Conservation (phyloP, 2,797 vertebrate genomes). For the Alexandromys oeconomus region DNA sequence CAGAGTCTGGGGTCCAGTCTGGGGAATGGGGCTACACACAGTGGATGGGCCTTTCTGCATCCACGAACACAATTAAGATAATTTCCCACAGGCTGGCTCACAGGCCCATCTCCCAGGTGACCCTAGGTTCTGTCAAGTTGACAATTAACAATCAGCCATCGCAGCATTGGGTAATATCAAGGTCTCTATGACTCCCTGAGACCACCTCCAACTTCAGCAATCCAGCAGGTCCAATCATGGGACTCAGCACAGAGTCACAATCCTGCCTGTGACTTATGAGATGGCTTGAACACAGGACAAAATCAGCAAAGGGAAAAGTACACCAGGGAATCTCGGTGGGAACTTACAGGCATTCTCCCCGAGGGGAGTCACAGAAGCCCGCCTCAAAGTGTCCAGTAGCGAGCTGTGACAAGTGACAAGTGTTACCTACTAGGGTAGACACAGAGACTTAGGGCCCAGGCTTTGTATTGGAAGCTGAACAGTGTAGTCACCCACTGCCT, state of each 20-base stretch:
- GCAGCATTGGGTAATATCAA: background rate
- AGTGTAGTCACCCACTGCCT: background rate
- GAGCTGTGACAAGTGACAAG: background rate
- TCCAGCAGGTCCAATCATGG: background rate
- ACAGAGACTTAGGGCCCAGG: background rate
- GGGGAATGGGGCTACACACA: background rate
- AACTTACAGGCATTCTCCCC: background rate
- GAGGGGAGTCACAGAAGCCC: background rate
- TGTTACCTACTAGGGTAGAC: background rate
- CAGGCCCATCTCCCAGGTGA: background rate
- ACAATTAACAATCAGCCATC: background rate
- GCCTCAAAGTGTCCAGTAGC: background rate
- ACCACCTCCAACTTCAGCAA: background rate
- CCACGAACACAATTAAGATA: background rate
- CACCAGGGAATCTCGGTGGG: background rate
- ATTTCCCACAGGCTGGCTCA: background rate
- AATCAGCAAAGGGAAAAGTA: background rate
- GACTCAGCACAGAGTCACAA: background rate
- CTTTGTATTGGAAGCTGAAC: background rate
- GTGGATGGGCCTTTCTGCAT: background rate
- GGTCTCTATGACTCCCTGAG: background rate
- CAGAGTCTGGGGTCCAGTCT: background rate
- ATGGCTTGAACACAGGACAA: background rate
- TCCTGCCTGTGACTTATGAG: background rate
- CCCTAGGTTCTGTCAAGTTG: background rate